A percentile compares a stretch with the other conserved stretches of the same genome.
Conservation (phyloP, 1,140 invertebrate genomes). For the Branchinecta lindahli region DNA sequence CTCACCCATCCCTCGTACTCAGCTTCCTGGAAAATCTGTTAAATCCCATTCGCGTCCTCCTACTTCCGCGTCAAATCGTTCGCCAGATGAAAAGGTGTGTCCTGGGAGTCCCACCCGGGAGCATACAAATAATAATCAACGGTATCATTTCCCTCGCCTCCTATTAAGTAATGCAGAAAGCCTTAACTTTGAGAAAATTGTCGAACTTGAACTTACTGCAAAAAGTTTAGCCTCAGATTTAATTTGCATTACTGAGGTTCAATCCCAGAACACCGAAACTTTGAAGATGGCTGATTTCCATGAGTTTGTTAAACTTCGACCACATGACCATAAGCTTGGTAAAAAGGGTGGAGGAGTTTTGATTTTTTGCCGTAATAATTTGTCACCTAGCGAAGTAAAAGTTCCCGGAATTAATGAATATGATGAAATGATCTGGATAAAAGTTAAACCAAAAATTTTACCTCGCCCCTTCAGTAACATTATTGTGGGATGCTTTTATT, state of each 20-base stretch:
- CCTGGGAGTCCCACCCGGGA: neutral
- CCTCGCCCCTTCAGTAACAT: neutral
- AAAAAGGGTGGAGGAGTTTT: slow-evolving; percentile 5
- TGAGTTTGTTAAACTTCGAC: slow-evolving; percentile 6
- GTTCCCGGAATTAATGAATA: slow-evolving; percentile 3
- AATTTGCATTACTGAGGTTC: slow-evolving; percentile 6
- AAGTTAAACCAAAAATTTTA: slow-evolving; percentile 4
- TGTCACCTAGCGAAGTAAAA: neutral
- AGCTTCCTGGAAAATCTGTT: too few species aligned
- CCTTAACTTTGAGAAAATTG: neutral
- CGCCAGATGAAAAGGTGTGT: too few species aligned
- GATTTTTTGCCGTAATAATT: slow-evolving; percentile 9
- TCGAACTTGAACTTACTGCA: neutral
- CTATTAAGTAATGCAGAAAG: slow-evolving; percentile 4
- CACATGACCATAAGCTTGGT: slow-evolving; percentile 2
- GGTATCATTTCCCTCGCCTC: neutral
- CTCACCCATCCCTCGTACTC: too few species aligned
- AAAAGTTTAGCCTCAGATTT: neutral
- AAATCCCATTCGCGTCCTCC: too few species aligned
- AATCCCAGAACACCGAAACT: neutral
- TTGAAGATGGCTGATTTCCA: neutral
- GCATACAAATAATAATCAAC: slow-evolving; percentile 1
- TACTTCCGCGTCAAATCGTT: too few species aligned
- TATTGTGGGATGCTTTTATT: neutral
- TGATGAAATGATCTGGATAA: slow-evolving; percentile 4